Base-by-base conservation (phyloP, 2,113 vertebrate genomes). In the Brachypteracias leptosomus region DNA sequence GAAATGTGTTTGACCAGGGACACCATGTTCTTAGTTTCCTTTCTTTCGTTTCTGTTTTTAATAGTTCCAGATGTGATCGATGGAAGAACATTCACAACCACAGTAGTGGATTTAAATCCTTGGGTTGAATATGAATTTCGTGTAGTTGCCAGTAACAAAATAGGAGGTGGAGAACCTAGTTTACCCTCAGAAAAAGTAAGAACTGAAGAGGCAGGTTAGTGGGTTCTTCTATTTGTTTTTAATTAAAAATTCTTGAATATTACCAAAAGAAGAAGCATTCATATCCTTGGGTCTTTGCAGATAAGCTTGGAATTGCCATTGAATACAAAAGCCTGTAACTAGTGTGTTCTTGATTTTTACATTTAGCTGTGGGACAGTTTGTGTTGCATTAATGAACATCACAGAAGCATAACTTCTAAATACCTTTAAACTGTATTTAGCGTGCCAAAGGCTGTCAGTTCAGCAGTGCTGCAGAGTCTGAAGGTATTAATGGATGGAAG, bases 111-210 rank as follows among this genome's bases (percentile, higher is more conserved):
- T 88, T 97, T 99, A 96, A 99, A 99, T 44, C 99, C 99, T 42
- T 99, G 99, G 99, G 99, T 99, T 96, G 99, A 99, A 97, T 99
- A 99, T n/a, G 99, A 99, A 97, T 99, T 99, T 88, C 98, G 99
- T 85, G 98, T 99, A 75, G 98, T 99, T 79, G 99, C 99, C 94
- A 98, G 97, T 96, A 99, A 99, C 94, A 97, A 95, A 72, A 98
- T 99, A 17, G 99, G 99, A 93, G 98, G 99, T 82, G 99, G 99
- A 96, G 99, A 99, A 84, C 99, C 99, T 86, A 99, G 99, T 97
- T 98, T 98, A 11, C 95, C 99, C 85, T 99, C 99, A 67, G 97
- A 98, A 97, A 99, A 99, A 98, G 99, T 99, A 98, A 99, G 98
- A 97, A 99, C 99, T 71, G 99, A 99, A 98, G 99, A 99, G 97